Evolutionary conservation across 2,888 invertebrate genomes (phyloP), one percentile per base, ranked within the genome.

Genomic region (Nemotelus nigrinus): DNA sequence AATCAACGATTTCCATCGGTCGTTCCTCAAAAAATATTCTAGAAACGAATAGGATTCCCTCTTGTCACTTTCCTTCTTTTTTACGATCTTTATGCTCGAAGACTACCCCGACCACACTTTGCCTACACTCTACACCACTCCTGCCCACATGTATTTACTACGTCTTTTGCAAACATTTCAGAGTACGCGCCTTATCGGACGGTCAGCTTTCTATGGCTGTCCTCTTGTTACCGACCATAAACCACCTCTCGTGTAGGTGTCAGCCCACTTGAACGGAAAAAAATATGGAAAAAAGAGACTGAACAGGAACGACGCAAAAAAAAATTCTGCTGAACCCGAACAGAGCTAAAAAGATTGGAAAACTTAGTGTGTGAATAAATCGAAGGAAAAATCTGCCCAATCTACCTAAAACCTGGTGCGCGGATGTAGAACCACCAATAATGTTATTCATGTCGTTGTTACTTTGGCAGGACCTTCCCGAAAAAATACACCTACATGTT

Each of bases 1-100:
- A 25, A 25, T 25, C 25, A 25, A 25, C 58, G 2, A 58, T 2
- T 25, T 8, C 4, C 58, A 25, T 58, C 58, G n/a, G 58, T 58
- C 58, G n/a, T 58, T 58, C 25, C 25, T 25, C n/a, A 67, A 47
- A 67, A 67, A 67, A n/a, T 67, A 1, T 63, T 43, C 39, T 41
- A 63, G 2, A 63, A 7, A 68, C 50, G 39, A 68, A 25, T 68
- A 50, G 67, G 25, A 43, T 50, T 50, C 50, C 1, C 39, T 50
- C 50, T 63, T 68, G 48, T 68, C 50, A 68, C 39, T 68, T 68
- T 68, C 67, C 39, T 68, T 68, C 67, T 68, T 50, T 68, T 8
- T 50, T 41, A 25, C 4, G 39, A 48, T 68, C 50, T 68, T 68
- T 68, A 48, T 50, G 39, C 10, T 68, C 43, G 41, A 25, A 25